Evolutionary conservation across 2,797 vertebrate genomes (phyloP).

Genomic region (Carapus acus): DNA sequence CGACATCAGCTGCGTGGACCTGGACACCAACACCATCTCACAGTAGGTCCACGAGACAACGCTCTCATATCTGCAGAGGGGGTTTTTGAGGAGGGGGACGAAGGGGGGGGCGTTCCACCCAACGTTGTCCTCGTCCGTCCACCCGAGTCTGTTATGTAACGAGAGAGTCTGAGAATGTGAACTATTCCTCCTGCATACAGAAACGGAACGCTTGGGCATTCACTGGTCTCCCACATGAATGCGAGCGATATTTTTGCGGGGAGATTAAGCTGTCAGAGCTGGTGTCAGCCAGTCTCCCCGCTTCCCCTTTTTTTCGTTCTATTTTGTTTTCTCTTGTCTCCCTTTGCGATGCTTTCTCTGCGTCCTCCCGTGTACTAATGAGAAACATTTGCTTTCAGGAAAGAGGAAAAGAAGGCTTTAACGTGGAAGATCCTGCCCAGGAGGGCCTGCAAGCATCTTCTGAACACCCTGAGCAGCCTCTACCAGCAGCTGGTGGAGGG

Average conservation of each 20-base stretch:
- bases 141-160: constrained; percentile 37
- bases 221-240: constrained; percentile 28
- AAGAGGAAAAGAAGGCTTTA: constrained; percentile 89
- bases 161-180: constrained; percentile 44
- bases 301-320: no score
- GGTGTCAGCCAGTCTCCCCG: constrained; percentile 40
- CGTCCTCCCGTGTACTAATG: constrained; percentile 49
- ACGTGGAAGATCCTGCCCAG: constrained; percentile 96
- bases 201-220: constrained; percentile 17
- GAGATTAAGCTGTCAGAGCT: constrained; percentile 46
- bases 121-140: constrained; percentile 30
- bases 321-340: no score
- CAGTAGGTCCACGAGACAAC: constrained; percentile 79
- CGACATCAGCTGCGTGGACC: constrained; percentile 96
- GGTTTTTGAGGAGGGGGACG: no score
- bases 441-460: constrained; percentile 95
- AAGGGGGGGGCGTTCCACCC: constrained; percentile 5
- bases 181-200: constrained; percentile 35
- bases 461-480: constrained; percentile 86
- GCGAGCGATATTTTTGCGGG: constrained; percentile 32
- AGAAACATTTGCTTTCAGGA: constrained; percentile 74
- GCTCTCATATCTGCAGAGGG: neutral
- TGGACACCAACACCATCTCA: constrained; percentile 98
- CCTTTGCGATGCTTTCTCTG: constrained; percentile 30
- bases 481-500: constrained; percentile 90